phyloP scores from a whole-genome alignment of 35 echinoderm and acorn worm species.

The Hemicentrotus pulcherrimus region DNA sequence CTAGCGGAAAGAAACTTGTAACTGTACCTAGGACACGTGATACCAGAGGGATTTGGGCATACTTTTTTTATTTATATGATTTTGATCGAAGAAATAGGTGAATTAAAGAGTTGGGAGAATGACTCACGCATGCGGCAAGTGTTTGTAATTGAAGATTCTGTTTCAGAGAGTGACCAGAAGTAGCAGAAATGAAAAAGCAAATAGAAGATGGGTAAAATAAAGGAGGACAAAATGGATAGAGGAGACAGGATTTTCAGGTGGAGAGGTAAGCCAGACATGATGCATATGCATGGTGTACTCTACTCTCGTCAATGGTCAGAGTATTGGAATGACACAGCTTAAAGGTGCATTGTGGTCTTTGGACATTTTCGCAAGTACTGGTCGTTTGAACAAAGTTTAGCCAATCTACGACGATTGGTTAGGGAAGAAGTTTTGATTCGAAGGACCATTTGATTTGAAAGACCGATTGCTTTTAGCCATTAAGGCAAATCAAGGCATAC shows the following conservation, averaged over 20 bases:
- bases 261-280: neutral
- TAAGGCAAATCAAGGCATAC: no score
- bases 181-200: neutral
- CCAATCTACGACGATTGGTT: no score
- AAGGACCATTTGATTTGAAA: no score
- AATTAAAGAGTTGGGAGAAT: neutral
- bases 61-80: neutral
- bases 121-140: neutral
- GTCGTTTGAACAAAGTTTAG: no score
- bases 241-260: neutral
- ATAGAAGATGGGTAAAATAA: neutral
- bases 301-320: neutral
- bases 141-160: constrained; percentile 13
- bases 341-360: neutral
- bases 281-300: neutral
- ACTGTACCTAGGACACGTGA: neutral
- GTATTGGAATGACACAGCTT: neutral
- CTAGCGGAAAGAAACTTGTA: neutral
- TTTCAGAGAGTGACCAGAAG: neutral
- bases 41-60: neutral
- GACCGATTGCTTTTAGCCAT: no score
- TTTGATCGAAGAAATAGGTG: neutral
- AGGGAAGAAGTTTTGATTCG: no score
- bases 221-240: neutral
- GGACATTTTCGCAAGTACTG: neutral